phyloP scores from a whole-genome alignment of 2,888 invertebrate genomes.

The Gandaritis pyraliata region DNA sequence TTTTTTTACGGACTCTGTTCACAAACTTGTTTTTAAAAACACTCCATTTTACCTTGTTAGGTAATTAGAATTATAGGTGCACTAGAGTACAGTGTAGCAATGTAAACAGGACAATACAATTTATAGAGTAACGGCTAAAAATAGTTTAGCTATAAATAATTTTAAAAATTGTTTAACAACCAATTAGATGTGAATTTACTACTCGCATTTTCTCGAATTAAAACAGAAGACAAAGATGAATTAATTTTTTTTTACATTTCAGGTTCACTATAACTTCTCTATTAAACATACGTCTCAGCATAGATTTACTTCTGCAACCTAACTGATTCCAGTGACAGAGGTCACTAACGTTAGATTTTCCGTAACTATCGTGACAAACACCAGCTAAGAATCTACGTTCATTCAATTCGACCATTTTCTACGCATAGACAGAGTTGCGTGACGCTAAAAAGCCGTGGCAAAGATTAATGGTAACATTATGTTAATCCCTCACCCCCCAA shows the following conservation, averaged over 20 bases:
- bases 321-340: too few relatives aligned
- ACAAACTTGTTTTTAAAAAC: constrained; percentile 14
- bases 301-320: too few relatives aligned
- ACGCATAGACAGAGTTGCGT: constrained; percentile 39
- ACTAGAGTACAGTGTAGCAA: not conserved
- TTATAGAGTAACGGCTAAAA: not conserved
- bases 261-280: too few relatives aligned
- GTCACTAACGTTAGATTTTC: too few relatives aligned
- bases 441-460: constrained; percentile 47
- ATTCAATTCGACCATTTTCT: constrained; percentile 23
- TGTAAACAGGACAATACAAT: not conserved
- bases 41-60: not conserved
- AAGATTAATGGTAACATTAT: constrained; percentile 60
- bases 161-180: too few relatives aligned
- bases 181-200: too few relatives aligned
- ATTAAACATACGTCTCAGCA: too few relatives aligned
- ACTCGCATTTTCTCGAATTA: too few relatives aligned
- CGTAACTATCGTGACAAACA: too few relatives aligned
- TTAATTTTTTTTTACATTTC: too few relatives aligned
- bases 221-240: too few relatives aligned
- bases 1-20: constrained; percentile 34
- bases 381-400: not conserved
- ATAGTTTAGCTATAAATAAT: too few relatives aligned
- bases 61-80: not conserved
- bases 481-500: constrained; percentile 45